Evolutionary conservation across 2,888 invertebrate genomes (phyloP).

Genomic region (Athalia cordata): DNA sequence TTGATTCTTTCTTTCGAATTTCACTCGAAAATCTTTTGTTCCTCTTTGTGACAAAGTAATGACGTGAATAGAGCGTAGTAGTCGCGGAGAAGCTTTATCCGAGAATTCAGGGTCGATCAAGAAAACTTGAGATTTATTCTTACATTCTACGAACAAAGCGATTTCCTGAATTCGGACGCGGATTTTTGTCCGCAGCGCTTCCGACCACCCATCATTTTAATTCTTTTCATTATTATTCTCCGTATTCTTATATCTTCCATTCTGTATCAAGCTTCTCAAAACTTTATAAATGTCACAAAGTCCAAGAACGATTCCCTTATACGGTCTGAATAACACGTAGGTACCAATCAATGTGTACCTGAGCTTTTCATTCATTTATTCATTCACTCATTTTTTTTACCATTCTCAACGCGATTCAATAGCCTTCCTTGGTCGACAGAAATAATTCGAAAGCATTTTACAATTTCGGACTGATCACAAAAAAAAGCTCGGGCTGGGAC

Average conservation of each 20-base stretch:
- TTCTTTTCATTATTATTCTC: background rate
- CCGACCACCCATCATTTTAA: background rate
- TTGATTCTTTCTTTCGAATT: conserved; percentile 13
- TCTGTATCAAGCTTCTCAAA: no score
- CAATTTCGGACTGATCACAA: no score
- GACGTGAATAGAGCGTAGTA: conserved; percentile 17
- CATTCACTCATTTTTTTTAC: no score
- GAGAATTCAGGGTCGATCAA: conserved; percentile 32
- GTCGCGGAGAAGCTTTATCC: background rate
- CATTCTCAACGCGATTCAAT: no score
- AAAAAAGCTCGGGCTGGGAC: no score
- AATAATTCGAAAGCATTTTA: no score
- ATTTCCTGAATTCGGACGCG: background rate
- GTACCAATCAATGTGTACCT: no score
- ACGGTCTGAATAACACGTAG: no score
- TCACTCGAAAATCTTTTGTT: conserved; percentile 31
- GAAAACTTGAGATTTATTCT: conserved; percentile 32
- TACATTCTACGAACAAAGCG: conserved; percentile 9
- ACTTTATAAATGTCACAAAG: no score
- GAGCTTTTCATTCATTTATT: no score
- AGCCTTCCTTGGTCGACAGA: no score
- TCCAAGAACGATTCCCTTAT: no score
- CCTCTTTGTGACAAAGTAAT: conserved; percentile 36
- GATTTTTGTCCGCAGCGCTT: background rate
- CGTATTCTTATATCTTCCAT: background rate